These are phyloP conservation scores for Scaptomyza montana DNA, from an alignment of 1,140 invertebrate species.

Conservation along the genomic window DNA sequence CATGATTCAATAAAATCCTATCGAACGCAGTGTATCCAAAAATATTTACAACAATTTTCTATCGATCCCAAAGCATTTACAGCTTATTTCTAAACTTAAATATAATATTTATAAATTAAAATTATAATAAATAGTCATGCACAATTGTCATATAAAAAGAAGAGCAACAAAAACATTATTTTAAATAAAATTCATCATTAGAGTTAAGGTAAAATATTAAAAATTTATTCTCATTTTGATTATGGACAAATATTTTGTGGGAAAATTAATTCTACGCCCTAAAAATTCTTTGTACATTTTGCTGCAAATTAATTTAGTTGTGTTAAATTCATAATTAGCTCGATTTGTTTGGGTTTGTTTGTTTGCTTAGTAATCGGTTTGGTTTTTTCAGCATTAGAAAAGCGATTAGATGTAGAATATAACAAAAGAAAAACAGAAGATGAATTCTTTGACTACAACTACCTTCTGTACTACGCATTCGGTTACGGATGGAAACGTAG, in stretches of 20 bases:
- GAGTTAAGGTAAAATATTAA: slow-evolving; percentile 59
- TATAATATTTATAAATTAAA: neutral
- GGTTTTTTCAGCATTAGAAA: slow-evolving; percentile 64
- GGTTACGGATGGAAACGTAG: slow-evolving; percentile 43
- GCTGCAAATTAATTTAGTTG: slow-evolving; percentile 57
- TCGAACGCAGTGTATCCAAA: neutral
- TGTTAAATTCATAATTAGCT: slow-evolving; percentile 67
- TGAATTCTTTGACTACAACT: slow-evolving; percentile 51
- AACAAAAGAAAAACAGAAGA: slow-evolving; percentile 36
- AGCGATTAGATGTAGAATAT: slow-evolving; percentile 41
- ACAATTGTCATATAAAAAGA: slow-evolving; percentile 14
- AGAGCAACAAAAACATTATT: neutral
- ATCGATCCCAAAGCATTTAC: too few species aligned
- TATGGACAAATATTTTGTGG: slow-evolving; percentile 46
- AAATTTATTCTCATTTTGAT: slow-evolving; percentile 73
- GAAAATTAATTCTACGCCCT: slow-evolving; percentile 50
- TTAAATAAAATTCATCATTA: slow-evolving; percentile 58
- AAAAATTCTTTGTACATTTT: slow-evolving; percentile 52
- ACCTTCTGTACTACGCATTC: slow-evolving; percentile 49
- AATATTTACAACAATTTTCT: neutral
- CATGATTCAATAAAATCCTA: too few species aligned
- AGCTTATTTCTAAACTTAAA: neutral
- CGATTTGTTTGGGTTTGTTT: slow-evolving; percentile 24
- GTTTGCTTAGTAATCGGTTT: slow-evolving; percentile 32
- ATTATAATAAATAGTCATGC: slow-evolving; percentile 19